Evolutionary conservation across 2,797 vertebrate species (phyloP).

Genomic region (Sternotherus odoratus): DNA sequence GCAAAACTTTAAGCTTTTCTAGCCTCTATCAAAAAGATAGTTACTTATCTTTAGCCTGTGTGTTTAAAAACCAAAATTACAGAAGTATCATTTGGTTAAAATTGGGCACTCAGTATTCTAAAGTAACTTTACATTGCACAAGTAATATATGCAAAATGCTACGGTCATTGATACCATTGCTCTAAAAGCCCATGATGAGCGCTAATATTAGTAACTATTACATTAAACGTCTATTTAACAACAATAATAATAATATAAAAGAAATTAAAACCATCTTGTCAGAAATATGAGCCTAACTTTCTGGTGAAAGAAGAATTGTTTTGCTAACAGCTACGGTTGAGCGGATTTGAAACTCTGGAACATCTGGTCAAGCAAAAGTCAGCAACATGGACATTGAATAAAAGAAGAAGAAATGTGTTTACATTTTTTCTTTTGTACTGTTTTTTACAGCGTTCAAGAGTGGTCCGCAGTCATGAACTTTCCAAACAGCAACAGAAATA

Average conservation of each 20-base stretch:
- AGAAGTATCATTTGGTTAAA: constrained; percentile 54
- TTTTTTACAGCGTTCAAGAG: constrained; percentile 71
- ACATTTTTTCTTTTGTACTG: constrained; percentile 66
- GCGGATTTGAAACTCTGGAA: constrained; percentile 69
- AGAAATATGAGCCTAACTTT: constrained; percentile 36
- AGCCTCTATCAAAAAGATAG: constrained; percentile 50
- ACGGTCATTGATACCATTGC: not conserved
- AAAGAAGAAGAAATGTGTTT: constrained; percentile 61
- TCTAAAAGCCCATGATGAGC: not conserved
- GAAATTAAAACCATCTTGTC: not conserved
- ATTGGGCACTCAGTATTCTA: constrained; percentile 3
- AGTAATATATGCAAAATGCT: not conserved
- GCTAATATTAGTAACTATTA: not conserved
- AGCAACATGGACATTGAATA: constrained; percentile 63
- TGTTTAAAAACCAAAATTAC: constrained; percentile 29
- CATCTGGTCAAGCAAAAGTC: constrained; percentile 71
- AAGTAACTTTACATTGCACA: not conserved
- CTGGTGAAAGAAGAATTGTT: not conserved
- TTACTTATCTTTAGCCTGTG: constrained; percentile 61
- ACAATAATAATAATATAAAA: not conserved
- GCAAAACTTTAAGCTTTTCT: constrained; percentile 62
- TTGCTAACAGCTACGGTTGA: constrained; percentile 60
- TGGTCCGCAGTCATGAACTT: constrained; percentile 63
- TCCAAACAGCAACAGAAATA: constrained; percentile 67
- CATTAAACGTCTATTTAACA: not conserved